Conservation (phyloP, 2,888 invertebrate species). For the Pristionchus arcanus region DNA sequence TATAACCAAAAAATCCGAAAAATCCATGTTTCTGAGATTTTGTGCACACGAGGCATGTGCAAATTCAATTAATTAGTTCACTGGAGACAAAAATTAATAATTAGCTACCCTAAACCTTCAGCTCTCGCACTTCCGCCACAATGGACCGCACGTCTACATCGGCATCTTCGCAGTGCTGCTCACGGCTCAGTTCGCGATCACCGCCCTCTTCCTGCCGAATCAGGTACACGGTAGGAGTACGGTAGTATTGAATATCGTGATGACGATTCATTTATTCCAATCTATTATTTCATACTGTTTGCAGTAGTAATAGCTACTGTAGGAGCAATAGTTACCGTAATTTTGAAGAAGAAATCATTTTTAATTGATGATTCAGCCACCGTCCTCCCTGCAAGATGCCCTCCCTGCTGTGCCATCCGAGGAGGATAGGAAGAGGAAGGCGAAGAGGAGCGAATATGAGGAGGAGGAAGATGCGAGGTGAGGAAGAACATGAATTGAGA, state of each 20-base stretch:
- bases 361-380: too few relatives aligned
- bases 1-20: too few relatives aligned
- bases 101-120: too few relatives aligned
- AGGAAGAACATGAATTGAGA: not conserved
- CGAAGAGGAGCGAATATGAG: constrained; percentile 1
- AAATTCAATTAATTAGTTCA: too few relatives aligned
- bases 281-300: too few relatives aligned
- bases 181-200: constrained; percentile 67
- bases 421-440: not conserved
- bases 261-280: too few relatives aligned
- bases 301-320: too few relatives aligned
- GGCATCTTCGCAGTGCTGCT: constrained; percentile 70
- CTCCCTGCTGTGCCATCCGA: not conserved
- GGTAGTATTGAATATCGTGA: not conserved
- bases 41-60: too few relatives aligned
- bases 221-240: constrained; percentile 24
- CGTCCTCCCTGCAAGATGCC: not conserved
- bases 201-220: constrained; percentile 64
- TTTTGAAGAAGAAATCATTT: too few relatives aligned
- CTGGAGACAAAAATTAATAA: too few relatives aligned
- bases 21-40: too few relatives aligned
- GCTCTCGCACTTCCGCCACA: constrained; percentile 66
- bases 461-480: not conserved
- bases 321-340: too few relatives aligned
- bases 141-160: constrained; percentile 63